Base-by-base conservation (phyloP, 2,113 vertebrate species). In the Saguinus imperator region DNA sequence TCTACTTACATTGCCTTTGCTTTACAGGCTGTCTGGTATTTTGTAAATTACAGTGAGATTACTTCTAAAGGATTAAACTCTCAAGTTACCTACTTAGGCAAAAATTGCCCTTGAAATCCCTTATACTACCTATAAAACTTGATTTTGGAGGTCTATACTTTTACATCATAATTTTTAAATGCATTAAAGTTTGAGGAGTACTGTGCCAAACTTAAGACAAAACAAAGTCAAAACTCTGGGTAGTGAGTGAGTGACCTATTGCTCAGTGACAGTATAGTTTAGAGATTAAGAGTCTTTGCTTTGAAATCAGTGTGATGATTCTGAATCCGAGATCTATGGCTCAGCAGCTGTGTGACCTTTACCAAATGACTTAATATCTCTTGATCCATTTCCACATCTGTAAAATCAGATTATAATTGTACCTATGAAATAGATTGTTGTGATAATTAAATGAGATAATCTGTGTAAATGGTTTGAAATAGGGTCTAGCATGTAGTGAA, bases 391-490 rank as follows among this genome's bases (percentile, higher is more conserved):
- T 73, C 48, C 68, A 57, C 18, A 80, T 48, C 64, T 82, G 25
- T 66, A 66, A 85, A 64, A 76, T 2, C 91, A 68, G 55, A 89
- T 83, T 91, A 68, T 81, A 81, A 86, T 37, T 87, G 40, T 64
- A 72, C 55, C 37, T 77, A 55, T 29, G 73, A 25, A 89, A 86
- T 40, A 87, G 32, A 25, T 52, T 58, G 45, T 32, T 91, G 29
- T 37, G 32, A 79, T 64, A 32, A 86, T 97, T 89, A 89, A 37
- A 91, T 89, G 92, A 94, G n/a, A 87, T 52, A 81, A 94, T 87
- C 83, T 29, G 35, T 75, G 37, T 76, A 87, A 94, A 80, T n/a
- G 29, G 57, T 70, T 85, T 70, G n/a, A 77, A 94, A 73, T 23
- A 32, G 27, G 88, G 40, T 73, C 72, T 90, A 80, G 76, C 43